Evolutionary conservation across 2,888 invertebrate genomes (phyloP).

Genomic region (Ganaspis brasiliensis): DNA sequence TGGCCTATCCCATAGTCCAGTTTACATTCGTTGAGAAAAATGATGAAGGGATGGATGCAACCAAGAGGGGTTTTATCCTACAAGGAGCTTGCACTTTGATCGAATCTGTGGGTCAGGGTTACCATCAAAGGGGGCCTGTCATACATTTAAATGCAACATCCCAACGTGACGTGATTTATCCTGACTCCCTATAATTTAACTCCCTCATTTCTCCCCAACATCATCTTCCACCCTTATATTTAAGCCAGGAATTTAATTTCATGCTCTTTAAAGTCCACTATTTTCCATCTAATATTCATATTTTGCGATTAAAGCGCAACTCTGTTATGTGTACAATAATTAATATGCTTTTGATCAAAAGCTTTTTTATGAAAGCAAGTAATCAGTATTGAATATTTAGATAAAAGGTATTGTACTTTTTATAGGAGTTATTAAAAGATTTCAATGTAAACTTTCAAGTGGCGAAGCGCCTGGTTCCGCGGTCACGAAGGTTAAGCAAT

Average conservation of each 20-base stretch:
- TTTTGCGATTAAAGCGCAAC: background rate
- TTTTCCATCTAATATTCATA: background rate
- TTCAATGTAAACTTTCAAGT: too few species aligned
- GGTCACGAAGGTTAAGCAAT: too few species aligned
- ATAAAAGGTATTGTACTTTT: too few species aligned
- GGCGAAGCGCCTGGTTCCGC: too few species aligned
- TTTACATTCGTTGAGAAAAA: constrained; percentile 62
- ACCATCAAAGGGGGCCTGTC: constrained; percentile 54
- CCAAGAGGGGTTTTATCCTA: constrained; percentile 51
- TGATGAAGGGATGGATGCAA: constrained; percentile 44
- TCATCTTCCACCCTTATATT: constrained; percentile 9
- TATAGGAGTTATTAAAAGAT: too few species aligned
- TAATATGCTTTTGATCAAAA: background rate
- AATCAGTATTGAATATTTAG: too few species aligned
- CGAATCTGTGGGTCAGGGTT: constrained; percentile 78
- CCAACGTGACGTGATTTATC: constrained; percentile 47
- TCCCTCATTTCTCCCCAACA: constrained; percentile 15
- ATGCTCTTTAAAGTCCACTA: constrained; percentile 68
- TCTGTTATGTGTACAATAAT: background rate
- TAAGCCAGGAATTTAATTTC: constrained; percentile 68
- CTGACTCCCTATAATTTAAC: constrained; percentile 33
- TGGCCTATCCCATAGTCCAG: constrained; percentile 58
- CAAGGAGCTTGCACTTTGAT: constrained; percentile 73
- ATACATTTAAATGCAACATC: constrained; percentile 44
- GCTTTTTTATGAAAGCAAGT: background rate